A percentile compares a stretch with the other conserved stretches of the same genome.
Conservation (phyloP, 2,113 vertebrate species). For the human (Homo sapiens) region GRCh38 chr3:116560501-116561000, state of each 20-base stretch:
- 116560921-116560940: neutral
- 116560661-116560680: neutral
- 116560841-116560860: slow-evolving; percentile 21
- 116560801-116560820: neutral
- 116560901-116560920: neutral
- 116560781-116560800: neutral
- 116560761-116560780: neutral
- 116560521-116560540: neutral
- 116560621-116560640: neutral
- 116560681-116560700: neutral
- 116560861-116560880: neutral
- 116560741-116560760: neutral
- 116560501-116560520: neutral
- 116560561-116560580: neutral
- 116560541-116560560: neutral
- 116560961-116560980: neutral
- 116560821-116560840: neutral
- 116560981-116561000: neutral
- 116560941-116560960: neutral
- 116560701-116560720: neutral
- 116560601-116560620: neutral
- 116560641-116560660: neutral
- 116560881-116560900: neutral
- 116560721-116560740: neutral
- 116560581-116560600: neutral